These are phyloP conservation scores for Hemaris fuciformis DNA, from an alignment of 2,888 invertebrate species.

Conservation along the genomic window DNA sequence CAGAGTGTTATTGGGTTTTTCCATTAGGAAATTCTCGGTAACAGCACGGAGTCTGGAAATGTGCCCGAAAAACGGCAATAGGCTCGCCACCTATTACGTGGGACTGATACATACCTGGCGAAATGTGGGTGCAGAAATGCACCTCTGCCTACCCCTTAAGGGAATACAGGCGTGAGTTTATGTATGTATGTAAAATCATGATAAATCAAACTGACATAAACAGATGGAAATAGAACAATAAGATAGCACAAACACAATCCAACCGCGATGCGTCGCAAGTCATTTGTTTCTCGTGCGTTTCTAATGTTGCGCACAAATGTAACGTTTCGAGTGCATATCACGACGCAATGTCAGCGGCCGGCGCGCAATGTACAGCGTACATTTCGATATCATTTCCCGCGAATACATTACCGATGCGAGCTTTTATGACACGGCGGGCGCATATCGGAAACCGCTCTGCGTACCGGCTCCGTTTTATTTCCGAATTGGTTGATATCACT, in stretches of 20 bases:
- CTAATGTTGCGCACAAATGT: neutral
- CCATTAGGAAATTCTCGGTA: no score
- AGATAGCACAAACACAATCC: neutral
- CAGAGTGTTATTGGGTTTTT: no score
- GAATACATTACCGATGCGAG: conserved; percentile 40
- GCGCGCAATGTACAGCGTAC: neutral
- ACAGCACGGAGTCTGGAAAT: no score
- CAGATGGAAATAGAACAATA: no score
- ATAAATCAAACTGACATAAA: no score
- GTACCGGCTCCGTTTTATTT: conserved; percentile 46
- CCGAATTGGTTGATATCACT: conserved; percentile 36
- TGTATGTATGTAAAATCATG: no score
- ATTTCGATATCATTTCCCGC: conserved; percentile 12
- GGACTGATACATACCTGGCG: no score
- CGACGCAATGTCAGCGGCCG: neutral
- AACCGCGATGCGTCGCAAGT: neutral
- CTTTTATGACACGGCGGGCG: conserved; percentile 32
- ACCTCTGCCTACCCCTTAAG: no score
- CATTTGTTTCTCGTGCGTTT: neutral
- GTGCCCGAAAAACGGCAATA: no score
- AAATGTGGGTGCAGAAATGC: no score
- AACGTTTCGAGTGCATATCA: neutral
- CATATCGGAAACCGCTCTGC: conserved; percentile 42
- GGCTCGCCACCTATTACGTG: no score
- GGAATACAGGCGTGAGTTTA: no score